Percentiles rank a stretch among this genome's conserved stretches.
phyloP scores from a whole-genome alignment of 2,797 vertebrate genomes.

The Hemitrygon akajei region DNA sequence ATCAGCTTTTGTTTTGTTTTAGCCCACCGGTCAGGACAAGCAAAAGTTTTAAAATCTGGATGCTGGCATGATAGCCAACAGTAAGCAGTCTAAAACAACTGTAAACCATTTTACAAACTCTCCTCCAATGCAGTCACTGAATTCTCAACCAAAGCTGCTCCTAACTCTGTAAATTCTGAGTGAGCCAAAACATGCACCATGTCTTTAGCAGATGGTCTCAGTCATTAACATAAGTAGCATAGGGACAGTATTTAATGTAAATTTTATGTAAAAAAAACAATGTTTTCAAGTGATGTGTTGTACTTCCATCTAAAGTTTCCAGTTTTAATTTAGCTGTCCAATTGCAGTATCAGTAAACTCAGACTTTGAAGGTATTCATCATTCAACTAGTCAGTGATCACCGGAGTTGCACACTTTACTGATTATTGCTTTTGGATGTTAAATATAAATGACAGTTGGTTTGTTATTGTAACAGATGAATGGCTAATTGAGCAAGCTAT shows the following conservation, averaged over 20 bases:
- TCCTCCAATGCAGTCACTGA: conserved; percentile 30
- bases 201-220: conserved; percentile 7
- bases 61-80: conserved; percentile 11
- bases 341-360: background rate
- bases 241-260: conserved; percentile 33
- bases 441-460: conserved; percentile 22
- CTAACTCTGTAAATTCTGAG: conserved; percentile 13
- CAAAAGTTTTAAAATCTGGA: conserved; percentile 21
- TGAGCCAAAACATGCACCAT: conserved; percentile 28
- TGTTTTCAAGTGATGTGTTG: conserved; percentile 24
- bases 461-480: background rate
- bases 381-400: background rate
- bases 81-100: conserved; percentile 19
- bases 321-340: background rate
- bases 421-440: conserved; percentile 28
- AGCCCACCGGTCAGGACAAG: conserved; percentile 10
- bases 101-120: conserved; percentile 26
- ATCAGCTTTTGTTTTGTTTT: conserved; percentile 27
- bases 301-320: conserved; percentile 17
- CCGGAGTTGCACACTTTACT: conserved; percentile 19
- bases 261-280: conserved; percentile 34
- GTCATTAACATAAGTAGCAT: conserved; percentile 13
- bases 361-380: background rate
- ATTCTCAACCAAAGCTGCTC: conserved; percentile 35
- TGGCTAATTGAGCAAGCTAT: conserved; percentile 14